Percentiles rank a stretch among this genome's conserved stretches.
phyloP scores from a whole-genome alignment of 2,113 vertebrate genomes.

The Isichthys henryi region DNA sequence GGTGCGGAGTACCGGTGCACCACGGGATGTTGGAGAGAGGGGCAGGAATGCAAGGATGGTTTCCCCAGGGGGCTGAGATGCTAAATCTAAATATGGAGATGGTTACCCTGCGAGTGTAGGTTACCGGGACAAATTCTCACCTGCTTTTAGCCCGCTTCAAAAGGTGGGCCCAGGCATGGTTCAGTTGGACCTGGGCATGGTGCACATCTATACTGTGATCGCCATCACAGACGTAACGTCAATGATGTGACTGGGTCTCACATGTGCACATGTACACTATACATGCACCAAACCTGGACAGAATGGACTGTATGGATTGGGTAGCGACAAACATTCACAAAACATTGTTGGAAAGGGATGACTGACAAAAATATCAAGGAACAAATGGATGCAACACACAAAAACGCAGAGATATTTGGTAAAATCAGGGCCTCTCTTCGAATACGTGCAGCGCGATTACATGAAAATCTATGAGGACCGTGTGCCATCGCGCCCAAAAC shows the following conservation, averaged over 20 bases:
- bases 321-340: neutral
- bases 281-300: neutral
- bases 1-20: neutral
- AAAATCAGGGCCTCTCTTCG: neutral
- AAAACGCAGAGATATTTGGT: neutral
- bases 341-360: neutral
- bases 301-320: neutral
- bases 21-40: neutral
- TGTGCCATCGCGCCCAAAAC: too few species aligned
- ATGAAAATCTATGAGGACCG: too few species aligned
- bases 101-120: neutral
- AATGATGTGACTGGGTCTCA: neutral
- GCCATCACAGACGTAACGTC: neutral
- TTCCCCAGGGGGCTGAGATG: neutral
- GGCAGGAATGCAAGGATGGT: neutral
- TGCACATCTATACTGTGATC: neutral
- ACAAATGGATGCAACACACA: neutral
- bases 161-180: neutral
- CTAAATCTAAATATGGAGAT: conserved; percentile 7
- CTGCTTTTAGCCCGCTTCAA: neutral
- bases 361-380: neutral
- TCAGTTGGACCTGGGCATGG: neutral
- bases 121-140: neutral
- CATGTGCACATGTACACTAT: neutral
- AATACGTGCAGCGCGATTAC: neutral